Evolutionary conservation across 64 coral and sea anemone genomes (phyloP).

Genomic region (Astreopora myriophthalma): DNA sequence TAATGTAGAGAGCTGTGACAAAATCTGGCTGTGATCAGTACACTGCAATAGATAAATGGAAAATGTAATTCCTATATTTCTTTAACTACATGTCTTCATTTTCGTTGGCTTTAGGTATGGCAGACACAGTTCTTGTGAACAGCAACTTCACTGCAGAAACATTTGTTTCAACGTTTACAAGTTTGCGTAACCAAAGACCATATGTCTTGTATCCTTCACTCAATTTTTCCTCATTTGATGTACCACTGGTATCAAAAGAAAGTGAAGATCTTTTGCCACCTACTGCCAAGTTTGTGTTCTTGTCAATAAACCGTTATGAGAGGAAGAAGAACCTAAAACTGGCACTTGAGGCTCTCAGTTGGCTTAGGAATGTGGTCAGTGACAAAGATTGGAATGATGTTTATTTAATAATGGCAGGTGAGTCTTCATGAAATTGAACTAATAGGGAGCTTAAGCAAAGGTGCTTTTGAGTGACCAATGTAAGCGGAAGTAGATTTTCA

Average conservation of each 20-base stretch:
- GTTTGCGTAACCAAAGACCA: slow-evolving; percentile 64
- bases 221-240: slow-evolving; percentile 95
- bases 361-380: slow-evolving; percentile 72
- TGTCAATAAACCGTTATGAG: slow-evolving; percentile 99
- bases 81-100: not conserved
- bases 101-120: slow-evolving; percentile 79
- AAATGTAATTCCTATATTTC: no score
- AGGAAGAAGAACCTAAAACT: slow-evolving; percentile 93
- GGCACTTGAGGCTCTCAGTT: slow-evolving; percentile 82
- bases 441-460: not conserved
- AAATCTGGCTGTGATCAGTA: no score
- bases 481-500: no score
- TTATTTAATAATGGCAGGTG: slow-evolving; percentile 95
- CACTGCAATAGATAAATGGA: no score
- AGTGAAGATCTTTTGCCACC: slow-evolving; percentile 71
- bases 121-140: slow-evolving; percentile 89
- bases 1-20: no score
- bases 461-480: not conserved
- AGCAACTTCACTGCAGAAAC: slow-evolving; percentile 96
- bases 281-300: slow-evolving; percentile 77
- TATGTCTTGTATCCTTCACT: slow-evolving; percentile 89
- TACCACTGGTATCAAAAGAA: slow-evolving; percentile 35
- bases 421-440: not conserved
- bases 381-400: slow-evolving; percentile 74
- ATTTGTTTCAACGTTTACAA: slow-evolving; percentile 86